Base-by-base conservation (phyloP, 2,888 invertebrate genomes). In the Drosophila austrosaltans region DNA sequence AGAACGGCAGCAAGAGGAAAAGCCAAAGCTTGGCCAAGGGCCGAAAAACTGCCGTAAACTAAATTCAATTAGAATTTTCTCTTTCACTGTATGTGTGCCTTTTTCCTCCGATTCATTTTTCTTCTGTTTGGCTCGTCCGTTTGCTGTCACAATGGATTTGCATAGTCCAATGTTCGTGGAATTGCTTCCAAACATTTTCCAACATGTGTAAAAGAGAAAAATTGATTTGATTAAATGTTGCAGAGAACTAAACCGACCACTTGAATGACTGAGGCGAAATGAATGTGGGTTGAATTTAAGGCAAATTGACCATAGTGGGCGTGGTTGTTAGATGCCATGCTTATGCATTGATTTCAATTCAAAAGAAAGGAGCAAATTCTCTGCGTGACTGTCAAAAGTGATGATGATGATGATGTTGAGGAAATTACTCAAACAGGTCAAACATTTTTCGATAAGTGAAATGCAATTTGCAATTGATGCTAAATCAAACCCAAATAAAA, bases 31-130 rank as follows among this genome's bases (percentile, higher is more conserved):
- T 68, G 78, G 74, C 72, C 78, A 81, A 74, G 81, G 87, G 72
- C 76, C 66, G 69, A 67, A 61, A 82, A 76, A 70, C 63, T 64
- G 75, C 70, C 80, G 74, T 87, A 82, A 84, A 81, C 82, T 79
- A 79, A 84, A 82, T 82, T 84, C 87, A 84, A 82, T 82, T 87
- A 87, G 82, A 72, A 74, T 75, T 64, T 60, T 60, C 16, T n/a
- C 53, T 63, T 58, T 40, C 20, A 6, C 53, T 56, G 12, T 54
- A 3, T 1, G 42, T 22, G 40, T 36, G 36, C 8, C 1, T 44
- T 57, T 39, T 32, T 20, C 56, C 12, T 36, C 36, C 61, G 48
- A 25, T 25, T 48, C 22, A 32, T 64, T 59, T 59, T 25, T 20
- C 53, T 25, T 44, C 57, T 71, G 60, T 69, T 60, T 64, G 60